Conservation (phyloP, 2,888 invertebrate species). For the Agonopterix subpropinquella region DNA sequence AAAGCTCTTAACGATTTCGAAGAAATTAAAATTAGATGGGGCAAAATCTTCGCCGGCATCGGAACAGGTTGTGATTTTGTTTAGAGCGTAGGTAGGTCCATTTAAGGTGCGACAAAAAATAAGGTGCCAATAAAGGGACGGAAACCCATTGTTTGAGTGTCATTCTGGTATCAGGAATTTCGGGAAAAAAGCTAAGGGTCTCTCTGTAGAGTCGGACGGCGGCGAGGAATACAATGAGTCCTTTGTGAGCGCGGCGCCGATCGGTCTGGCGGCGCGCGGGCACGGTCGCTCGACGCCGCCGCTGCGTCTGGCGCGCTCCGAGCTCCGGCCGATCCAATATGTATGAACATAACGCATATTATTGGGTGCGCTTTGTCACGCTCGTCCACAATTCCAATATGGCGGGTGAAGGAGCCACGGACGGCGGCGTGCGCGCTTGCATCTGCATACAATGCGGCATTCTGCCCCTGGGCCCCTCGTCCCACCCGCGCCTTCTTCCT, state of each 20-base stretch:
- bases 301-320: conserved; percentile 35
- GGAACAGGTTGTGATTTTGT: conserved; percentile 68
- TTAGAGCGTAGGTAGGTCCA: conserved; percentile 58
- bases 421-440: conserved; percentile 22
- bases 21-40: conserved; percentile 23
- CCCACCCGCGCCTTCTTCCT: conserved; percentile 4
- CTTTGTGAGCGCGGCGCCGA: conserved; percentile 72
- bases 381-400: conserved; percentile 17
- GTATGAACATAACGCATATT: conserved; percentile 6
- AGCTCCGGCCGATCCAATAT: conserved; percentile 2
- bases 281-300: conserved; percentile 33
- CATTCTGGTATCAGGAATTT: conserved; percentile 70
- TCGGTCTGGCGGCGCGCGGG: conserved; percentile 57
- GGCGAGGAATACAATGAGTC: conserved; percentile 63
- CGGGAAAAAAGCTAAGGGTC: conserved; percentile 57
- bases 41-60: conserved; percentile 34
- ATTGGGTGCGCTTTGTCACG: conserved; percentile 24
- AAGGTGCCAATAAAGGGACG: conserved; percentile 75
- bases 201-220: conserved; percentile 49
- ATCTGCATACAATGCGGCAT: conserved; percentile 40
- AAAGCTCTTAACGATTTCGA: neutral
- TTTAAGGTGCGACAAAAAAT: conserved; percentile 65
- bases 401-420: conserved; percentile 10
- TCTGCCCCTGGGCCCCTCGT: conserved; percentile 8
- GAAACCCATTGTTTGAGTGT: conserved; percentile 72